Conservation (phyloP, 2,888 invertebrate genomes). For the Chrysotoxum bicinctum region DNA sequence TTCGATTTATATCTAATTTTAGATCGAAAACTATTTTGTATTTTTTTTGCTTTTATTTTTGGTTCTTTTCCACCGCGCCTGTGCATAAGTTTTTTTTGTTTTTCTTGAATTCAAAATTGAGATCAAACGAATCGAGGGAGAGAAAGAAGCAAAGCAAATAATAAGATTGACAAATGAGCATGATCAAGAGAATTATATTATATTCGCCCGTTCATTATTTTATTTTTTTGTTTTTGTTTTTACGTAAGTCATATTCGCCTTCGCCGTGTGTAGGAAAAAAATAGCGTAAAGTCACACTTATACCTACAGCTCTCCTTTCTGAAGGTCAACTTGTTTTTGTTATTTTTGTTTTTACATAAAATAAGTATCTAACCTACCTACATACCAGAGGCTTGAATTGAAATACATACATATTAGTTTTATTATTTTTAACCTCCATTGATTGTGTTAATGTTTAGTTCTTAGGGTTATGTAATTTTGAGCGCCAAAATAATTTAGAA, state of each 20-base stretch:
- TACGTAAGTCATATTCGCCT: conserved; percentile 22
- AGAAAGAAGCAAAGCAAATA: conserved; percentile 12
- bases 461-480: conserved; percentile 44
- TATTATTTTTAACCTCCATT: background rate
- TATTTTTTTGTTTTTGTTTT: background rate
- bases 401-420: conserved; percentile 1
- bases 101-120: conserved; percentile 20
- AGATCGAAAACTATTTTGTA: conserved; percentile 10
- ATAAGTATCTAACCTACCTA: background rate
- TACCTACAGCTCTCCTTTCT: conserved; percentile 26
- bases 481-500: conserved; percentile 46
- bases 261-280: conserved; percentile 27
- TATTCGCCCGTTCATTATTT: background rate
- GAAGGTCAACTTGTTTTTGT: conserved; percentile 48
- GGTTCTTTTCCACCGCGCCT: conserved; percentile 19
- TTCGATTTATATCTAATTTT: conserved; percentile 51
- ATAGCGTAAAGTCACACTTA: conserved; percentile 24
- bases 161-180: conserved; percentile 9
- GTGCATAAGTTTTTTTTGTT: background rate
- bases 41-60: background rate
- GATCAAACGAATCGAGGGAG: conserved; percentile 3
- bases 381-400: background rate
- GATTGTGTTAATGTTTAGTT: background rate
- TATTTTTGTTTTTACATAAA: background rate
- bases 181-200: background rate